These are phyloP conservation scores for Pseudococcus jackbeardsleyi DNA, from an alignment of 2,888 invertebrate species.

Conservation along the genomic window DNA sequence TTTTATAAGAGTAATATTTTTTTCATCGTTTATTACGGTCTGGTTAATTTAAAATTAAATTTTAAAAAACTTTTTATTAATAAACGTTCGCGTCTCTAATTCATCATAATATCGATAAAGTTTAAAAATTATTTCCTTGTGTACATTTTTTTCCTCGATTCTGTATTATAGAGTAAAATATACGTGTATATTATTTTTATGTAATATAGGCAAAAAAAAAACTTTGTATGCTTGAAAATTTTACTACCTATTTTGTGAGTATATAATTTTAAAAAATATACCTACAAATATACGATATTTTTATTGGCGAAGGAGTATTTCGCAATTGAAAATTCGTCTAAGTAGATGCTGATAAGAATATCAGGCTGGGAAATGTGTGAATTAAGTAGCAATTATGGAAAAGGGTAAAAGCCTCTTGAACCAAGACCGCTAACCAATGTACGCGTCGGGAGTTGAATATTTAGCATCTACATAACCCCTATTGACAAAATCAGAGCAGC, in stretches of 20 bases:
- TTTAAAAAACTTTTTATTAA: slow-evolving; percentile 34
- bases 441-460: slow-evolving; percentile 45
- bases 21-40: slow-evolving; percentile 43
- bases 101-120: slow-evolving; percentile 47
- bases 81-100: slow-evolving; percentile 33
- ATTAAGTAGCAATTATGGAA: slow-evolving; percentile 45
- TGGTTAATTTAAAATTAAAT: slow-evolving; percentile 52
- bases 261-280: slow-evolving; percentile 32
- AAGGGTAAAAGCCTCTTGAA: slow-evolving; percentile 41
- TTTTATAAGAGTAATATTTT: slow-evolving; percentile 41
- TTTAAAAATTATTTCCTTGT: slow-evolving; percentile 15
- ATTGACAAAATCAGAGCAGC: no score
- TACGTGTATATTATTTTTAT: slow-evolving; percentile 34
- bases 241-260: slow-evolving; percentile 42
- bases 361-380: neutral
- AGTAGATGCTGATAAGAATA: neutral
- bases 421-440: slow-evolving; percentile 2
- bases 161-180: slow-evolving; percentile 6
- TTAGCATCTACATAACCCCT: slow-evolving; percentile 9
- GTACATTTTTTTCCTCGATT: neutral
- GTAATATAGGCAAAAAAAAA: neutral
- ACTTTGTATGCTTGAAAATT: slow-evolving; percentile 39
- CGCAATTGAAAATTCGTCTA: neutral
- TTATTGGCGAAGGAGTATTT: neutral
- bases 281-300: neutral